Evolutionary conservation across 2,888 invertebrate species (phyloP).

Genomic region (Rhimphoctona megacephalus): DNA sequence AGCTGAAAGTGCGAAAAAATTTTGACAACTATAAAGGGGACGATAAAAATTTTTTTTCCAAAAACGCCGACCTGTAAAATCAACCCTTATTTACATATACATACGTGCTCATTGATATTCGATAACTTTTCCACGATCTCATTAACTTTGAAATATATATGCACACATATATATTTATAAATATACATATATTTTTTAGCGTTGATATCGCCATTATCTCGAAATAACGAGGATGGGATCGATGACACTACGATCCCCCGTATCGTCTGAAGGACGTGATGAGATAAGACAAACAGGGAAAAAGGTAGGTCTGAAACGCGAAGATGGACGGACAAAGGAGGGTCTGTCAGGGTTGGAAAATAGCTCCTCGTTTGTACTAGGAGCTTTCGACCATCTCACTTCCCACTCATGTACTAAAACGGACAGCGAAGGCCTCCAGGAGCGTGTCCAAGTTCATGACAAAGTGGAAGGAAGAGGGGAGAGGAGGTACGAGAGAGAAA

Average conservation of each 20-base stretch:
- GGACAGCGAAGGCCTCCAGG: not conserved
- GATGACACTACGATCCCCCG: not conserved
- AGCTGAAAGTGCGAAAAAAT: not conserved
- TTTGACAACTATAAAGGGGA: not conserved
- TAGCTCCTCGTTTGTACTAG: conserved; percentile 25
- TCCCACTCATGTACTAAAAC: conserved; percentile 1
- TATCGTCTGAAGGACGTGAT: not conserved
- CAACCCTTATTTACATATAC: not conserved
- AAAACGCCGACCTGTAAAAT: not conserved
- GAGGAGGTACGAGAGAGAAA: conserved; percentile 12
- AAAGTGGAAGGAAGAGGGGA: conserved; percentile 2
- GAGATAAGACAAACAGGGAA: conserved; percentile 53
- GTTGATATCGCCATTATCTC: conserved; percentile 21
- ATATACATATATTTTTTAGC: not conserved
- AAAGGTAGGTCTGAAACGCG: conserved; percentile 42
- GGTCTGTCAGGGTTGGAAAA: conserved; percentile 46
- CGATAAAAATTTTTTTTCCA: not conserved
- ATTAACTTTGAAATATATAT: not conserved
- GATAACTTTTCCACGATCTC: not conserved
- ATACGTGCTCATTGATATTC: not conserved
- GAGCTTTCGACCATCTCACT: conserved; percentile 3
- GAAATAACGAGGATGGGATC: conserved; percentile 43
- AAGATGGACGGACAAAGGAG: conserved; percentile 44
- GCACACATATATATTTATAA: not conserved
- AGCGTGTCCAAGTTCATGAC: conserved; percentile 13